Evolutionary conservation across 23 tunicate species (phyloP).

Genomic region (Oikopleura vanhoeffeni): DNA sequence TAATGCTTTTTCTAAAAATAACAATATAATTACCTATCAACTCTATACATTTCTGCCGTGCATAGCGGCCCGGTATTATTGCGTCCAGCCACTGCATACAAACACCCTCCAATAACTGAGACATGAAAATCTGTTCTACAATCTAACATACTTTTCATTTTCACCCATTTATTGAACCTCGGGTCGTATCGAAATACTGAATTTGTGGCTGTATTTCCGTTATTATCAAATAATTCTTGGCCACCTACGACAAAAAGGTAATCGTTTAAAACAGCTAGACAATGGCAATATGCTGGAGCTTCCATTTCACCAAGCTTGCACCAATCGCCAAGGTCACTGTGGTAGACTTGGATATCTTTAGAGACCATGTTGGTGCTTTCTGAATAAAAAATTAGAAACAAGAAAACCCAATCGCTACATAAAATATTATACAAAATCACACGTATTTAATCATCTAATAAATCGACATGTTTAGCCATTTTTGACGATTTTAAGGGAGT

Average conservation of each 20-base stretch:
- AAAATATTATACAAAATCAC: too few relatives aligned
- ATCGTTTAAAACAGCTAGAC: conserved; percentile 90
- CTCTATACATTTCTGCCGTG: conserved; percentile 64
- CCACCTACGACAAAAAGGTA: conserved; percentile 96
- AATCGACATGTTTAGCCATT: too few relatives aligned
- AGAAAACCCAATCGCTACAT: too few relatives aligned
- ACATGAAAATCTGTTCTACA: conserved; percentile 93
- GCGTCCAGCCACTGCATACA: conserved; percentile 90
- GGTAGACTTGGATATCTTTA: conserved; percentile 66
- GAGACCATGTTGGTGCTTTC: conserved; percentile 32
- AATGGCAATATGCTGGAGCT: conserved; percentile 94
- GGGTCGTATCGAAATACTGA: conserved; percentile 88
- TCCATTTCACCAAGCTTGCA: conserved; percentile 86
- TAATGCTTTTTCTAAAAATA: too few relatives aligned
- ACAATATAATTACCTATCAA: conserved; percentile 24
- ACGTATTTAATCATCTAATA: too few relatives aligned
- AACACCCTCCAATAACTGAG: conserved; percentile 65
- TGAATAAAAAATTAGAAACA: not conserved
- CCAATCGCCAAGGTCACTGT: conserved; percentile 68
- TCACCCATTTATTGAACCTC: conserved; percentile 63
- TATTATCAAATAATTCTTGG: conserved; percentile 93
- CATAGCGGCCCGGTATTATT: conserved; percentile 87
- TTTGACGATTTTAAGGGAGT: too few relatives aligned
- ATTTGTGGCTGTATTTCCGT: conserved; percentile 90
- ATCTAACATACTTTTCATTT: conserved; percentile 66